Evolutionary conservation across 1,140 invertebrate species (phyloP).

Genomic region (Yoshiicerus persimilis): DNA sequence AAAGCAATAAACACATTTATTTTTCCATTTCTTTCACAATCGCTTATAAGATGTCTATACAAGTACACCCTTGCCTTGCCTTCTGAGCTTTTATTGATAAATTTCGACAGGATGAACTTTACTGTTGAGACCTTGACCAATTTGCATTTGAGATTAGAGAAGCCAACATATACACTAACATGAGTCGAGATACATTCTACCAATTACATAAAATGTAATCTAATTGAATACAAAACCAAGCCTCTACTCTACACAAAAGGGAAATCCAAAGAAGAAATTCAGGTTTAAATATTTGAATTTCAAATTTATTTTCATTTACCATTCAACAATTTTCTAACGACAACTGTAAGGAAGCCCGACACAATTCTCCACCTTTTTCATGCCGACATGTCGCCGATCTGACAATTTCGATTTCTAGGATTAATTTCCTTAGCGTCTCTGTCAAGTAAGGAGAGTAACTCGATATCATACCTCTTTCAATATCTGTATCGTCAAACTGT

Average conservation of each 20-base stretch:
- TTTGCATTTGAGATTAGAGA: too few species aligned
- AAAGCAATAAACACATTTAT: too few species aligned
- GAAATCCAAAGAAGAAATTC: not conserved
- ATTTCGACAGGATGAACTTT: too few species aligned
- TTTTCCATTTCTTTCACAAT: too few species aligned
- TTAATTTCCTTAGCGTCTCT: not conserved
- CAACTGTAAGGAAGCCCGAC: not conserved
- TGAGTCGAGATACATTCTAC: too few species aligned
- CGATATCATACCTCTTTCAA: not conserved
- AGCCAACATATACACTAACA: too few species aligned
- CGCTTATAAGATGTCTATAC: too few species aligned
- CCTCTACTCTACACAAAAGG: not conserved
- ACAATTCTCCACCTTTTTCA: too few species aligned
- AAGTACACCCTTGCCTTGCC: too few species aligned
- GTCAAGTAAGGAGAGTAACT: not conserved
- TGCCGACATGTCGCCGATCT: not conserved
- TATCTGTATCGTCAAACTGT: too few species aligned
- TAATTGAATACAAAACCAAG: not conserved
- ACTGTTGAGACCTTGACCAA: too few species aligned
- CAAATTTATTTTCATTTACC: not conserved
- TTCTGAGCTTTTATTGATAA: too few species aligned
- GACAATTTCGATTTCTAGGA: not conserved
- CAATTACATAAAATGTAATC: not conserved
- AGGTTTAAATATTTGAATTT: not conserved
- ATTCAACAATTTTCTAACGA: not conserved